These are phyloP conservation scores for Drosophila gaucha DNA, from an alignment of 2,888 invertebrate genomes.

Conservation along the genomic window DNA sequence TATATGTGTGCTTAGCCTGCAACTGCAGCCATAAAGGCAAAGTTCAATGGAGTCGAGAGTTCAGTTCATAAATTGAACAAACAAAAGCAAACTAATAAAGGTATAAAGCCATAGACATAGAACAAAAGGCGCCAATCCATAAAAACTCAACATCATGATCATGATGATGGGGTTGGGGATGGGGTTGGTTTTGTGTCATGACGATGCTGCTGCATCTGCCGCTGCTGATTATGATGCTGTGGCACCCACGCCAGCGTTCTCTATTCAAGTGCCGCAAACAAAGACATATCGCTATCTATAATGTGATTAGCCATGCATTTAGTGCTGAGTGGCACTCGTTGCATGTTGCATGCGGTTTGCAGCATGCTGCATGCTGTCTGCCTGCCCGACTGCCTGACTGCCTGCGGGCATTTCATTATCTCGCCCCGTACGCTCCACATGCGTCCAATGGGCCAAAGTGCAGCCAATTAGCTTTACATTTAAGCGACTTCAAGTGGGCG, in stretches of 20 bases:
- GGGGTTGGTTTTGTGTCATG: too few relatives aligned
- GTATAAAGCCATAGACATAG: constrained; percentile 42
- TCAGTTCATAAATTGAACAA: constrained; percentile 65
- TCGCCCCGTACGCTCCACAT: constrained; percentile 27
- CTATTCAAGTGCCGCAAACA: constrained; percentile 65
- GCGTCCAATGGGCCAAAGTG: constrained; percentile 52
- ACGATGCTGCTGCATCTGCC: constrained; percentile 6
- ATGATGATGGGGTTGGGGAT: constrained; percentile 9
- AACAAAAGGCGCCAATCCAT: constrained; percentile 59
- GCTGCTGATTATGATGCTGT: constrained; percentile 18
- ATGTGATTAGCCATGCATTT: constrained; percentile 64
- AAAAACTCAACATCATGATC: constrained; percentile 24
- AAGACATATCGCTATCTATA: constrained; percentile 59
- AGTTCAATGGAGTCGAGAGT: constrained; percentile 62
- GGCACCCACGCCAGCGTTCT: constrained; percentile 51
- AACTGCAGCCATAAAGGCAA: constrained; percentile 29
- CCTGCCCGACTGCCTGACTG: constrained; percentile 7
- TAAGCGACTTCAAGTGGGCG: constrained; percentile 49
- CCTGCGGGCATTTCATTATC: constrained; percentile 67
- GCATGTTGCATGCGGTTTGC: constrained; percentile 40
- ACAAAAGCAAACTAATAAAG: constrained; percentile 74
- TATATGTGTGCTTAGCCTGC: constrained; percentile 22
- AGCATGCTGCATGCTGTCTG: constrained; percentile 10
- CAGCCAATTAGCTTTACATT: constrained; percentile 56
- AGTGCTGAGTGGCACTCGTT: constrained; percentile 53